A percentile compares a stretch with the other conserved stretches of the same genome.
phyloP scores from a whole-genome alignment of 2,888 invertebrate genomes.

The Drosophila pseudotalamancana region DNA sequence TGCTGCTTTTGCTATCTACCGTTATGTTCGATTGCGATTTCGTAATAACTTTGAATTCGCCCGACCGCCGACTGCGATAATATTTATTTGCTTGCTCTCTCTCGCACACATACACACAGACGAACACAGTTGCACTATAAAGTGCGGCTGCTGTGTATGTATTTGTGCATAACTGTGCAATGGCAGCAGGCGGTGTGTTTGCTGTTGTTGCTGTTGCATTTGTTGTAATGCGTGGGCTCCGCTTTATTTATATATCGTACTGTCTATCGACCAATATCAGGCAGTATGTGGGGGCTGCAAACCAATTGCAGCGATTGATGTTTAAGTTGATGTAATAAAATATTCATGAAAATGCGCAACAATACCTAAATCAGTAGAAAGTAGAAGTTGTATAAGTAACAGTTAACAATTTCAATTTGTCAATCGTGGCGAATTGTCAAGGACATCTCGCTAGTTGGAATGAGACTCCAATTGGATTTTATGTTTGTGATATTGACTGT shows the following conservation, averaged over 20 bases:
- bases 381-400: conserved; percentile 10
- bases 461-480: background rate
- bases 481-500: background rate
- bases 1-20: conserved; percentile 67
- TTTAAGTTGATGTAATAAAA: conserved; percentile 46
- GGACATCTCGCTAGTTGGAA: background rate
- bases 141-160: conserved; percentile 12
- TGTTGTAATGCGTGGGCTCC: conserved; percentile 55
- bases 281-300: conserved; percentile 23
- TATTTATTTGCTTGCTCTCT: conserved; percentile 55
- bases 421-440: conserved; percentile 13
- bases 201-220: conserved; percentile 9
- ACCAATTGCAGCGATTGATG: conserved; percentile 50
- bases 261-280: conserved; percentile 46
- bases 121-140: conserved; percentile 13
- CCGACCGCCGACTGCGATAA: conserved; percentile 68
- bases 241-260: conserved; percentile 49
- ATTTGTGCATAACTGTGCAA: conserved; percentile 50
- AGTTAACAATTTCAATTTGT: background rate
- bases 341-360: conserved; percentile 38
- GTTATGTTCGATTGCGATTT: conserved; percentile 77
- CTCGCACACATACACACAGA: conserved; percentile 5
- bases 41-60: conserved; percentile 69
- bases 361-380: conserved; percentile 12
- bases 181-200: conserved; percentile 31